Percentiles rank a stretch among this genome's conserved stretches.
Conservation (phyloP, 1,140 invertebrate genomes). For the Microplitis demolitor region DNA sequence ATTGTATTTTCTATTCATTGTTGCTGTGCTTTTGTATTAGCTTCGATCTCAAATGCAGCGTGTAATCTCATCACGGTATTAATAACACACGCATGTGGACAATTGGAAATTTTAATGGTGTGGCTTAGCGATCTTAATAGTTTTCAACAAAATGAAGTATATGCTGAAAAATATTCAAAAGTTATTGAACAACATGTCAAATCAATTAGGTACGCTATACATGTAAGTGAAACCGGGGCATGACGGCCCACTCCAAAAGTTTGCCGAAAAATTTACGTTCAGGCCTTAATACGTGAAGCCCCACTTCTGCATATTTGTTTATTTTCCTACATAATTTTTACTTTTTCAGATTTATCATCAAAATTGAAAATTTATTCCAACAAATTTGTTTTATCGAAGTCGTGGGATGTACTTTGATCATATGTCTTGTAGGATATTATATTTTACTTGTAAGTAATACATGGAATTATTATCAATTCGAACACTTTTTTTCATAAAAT, state of each 20-base stretch:
- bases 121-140: neutral
- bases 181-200: slow-evolving; percentile 19
- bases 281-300: too few species aligned
- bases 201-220: slow-evolving; percentile 8
- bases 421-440: slow-evolving; percentile 18
- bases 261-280: too few species aligned
- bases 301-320: too few species aligned
- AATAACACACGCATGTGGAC: slow-evolving; percentile 40
- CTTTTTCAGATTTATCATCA: slow-evolving; percentile 9
- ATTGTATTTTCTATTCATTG: slow-evolving; percentile 22
- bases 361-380: slow-evolving; percentile 9
- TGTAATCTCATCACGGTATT: slow-evolving; percentile 14
- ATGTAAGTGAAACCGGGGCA: too few species aligned
- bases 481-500: neutral
- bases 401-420: slow-evolving; percentile 23
- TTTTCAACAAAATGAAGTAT: neutral
- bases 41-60: neutral
- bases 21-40: slow-evolving; percentile 16
- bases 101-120: slow-evolving; percentile 38
- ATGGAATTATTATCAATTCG: neutral
- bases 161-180: neutral
- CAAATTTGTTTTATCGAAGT: slow-evolving; percentile 38
- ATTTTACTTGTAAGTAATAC: slow-evolving; percentile 8
- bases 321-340: neutral
- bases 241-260: too few species aligned